A percentile compares a stretch with the other conserved stretches of the same genome.
phyloP scores from a whole-genome alignment of 2,113 vertebrate species.

The Fregetta grallaria region DNA sequence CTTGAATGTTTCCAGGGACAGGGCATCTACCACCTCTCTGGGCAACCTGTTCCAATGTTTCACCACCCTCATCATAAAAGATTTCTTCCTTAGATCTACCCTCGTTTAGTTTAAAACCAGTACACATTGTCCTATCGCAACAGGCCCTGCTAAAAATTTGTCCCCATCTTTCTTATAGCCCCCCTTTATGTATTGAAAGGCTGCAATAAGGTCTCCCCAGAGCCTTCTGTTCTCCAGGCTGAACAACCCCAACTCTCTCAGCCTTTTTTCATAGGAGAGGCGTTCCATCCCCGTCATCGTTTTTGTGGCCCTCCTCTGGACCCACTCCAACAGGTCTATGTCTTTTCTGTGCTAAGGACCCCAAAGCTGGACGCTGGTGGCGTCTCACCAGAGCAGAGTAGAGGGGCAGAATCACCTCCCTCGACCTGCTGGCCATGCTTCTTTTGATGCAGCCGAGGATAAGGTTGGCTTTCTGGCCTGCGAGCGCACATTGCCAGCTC shows the following conservation, averaged over 20 bases:
- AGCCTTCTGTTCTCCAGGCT: neutral
- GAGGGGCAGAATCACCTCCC: neutral
- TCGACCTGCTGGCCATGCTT: neutral
- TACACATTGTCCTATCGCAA: neutral
- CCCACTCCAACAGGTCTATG: fast-evolving
- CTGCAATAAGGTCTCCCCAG: neutral
- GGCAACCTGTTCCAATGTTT: neutral
- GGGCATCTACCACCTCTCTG: neutral
- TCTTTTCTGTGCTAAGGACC: neutral
- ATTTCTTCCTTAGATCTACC: neutral
- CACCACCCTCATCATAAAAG: neutral
- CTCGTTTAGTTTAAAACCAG: neutral
- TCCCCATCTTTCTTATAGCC: neutral
- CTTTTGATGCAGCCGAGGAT: neutral
- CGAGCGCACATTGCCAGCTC: neutral
- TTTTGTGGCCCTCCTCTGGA: neutral
- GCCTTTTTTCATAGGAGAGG: neutral
- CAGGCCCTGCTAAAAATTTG: neutral
- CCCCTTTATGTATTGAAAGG: neutral
- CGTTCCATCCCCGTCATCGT: neutral
- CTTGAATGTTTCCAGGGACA: neutral
- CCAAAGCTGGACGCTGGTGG: neutral
- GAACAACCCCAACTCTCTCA: neutral
- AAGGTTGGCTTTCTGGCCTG: neutral
- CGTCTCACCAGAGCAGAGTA: neutral